Evolutionary conservation across 2,113 vertebrate species (phyloP).

Genomic region (Sminthopsis crassicaudata): DNA sequence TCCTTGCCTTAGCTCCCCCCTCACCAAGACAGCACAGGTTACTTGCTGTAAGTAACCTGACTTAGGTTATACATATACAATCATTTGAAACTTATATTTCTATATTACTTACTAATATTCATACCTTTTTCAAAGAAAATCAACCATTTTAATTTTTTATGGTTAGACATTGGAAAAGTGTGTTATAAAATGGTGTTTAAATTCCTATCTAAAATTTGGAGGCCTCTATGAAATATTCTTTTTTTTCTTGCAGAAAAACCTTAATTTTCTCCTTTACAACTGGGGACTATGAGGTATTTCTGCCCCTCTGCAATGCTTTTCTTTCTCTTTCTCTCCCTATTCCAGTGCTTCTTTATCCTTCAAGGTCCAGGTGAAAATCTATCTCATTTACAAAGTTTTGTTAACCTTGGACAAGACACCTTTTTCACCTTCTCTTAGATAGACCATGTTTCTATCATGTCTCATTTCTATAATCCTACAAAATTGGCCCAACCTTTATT

Average conservation of each 20-base stretch:
- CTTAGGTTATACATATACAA: too few relatives aligned
- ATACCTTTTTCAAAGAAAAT: background rate
- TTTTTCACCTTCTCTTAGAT: background rate
- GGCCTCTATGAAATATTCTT: background rate
- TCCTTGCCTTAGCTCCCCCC: too few relatives aligned
- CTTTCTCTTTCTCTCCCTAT: background rate
- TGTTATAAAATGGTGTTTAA: background rate
- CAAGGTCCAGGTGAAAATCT: background rate
- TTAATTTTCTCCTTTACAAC: background rate
- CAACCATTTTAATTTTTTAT: background rate
- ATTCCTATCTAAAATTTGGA: background rate
- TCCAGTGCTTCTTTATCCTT: background rate
- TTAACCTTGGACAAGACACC: background rate
- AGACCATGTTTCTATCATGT: background rate
- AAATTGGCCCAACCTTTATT: background rate
- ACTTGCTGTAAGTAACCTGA: too few relatives aligned
- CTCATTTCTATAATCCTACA: background rate
- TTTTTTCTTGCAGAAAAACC: background rate
- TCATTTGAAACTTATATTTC: too few relatives aligned
- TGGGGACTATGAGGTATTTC: background rate
- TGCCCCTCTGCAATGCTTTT: background rate
- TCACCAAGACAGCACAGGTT: too few relatives aligned
- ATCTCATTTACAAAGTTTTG: background rate
- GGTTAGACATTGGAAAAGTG: background rate
- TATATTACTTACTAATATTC: background rate